Conservation (phyloP, 2,113 vertebrate species). For the Nycticebus coucang region DNA sequence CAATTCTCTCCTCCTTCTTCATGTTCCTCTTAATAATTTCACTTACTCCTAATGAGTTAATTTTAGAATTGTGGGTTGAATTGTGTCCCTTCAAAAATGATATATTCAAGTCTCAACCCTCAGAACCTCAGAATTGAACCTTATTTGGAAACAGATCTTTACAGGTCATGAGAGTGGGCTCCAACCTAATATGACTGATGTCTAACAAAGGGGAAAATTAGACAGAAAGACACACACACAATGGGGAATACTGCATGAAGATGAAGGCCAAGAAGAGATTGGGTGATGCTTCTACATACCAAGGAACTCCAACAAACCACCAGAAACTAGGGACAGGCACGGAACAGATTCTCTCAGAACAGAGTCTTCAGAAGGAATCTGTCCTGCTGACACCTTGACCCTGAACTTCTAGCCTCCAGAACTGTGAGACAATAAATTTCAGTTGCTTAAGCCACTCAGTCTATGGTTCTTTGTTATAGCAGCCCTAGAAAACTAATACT, state of each 20-base stretch:
- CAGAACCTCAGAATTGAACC: not conserved
- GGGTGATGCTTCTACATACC: not conserved
- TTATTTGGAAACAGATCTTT: not conserved
- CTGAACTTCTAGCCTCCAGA: not conserved
- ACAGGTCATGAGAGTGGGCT: not conserved
- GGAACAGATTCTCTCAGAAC: not conserved
- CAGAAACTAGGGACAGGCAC: not conserved
- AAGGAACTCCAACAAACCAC: not conserved
- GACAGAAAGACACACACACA: not conserved
- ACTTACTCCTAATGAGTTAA: not conserved
- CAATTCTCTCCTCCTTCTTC: not conserved
- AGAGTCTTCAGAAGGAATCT: not conserved
- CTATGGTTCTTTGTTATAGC: not conserved
- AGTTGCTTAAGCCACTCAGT: not conserved
- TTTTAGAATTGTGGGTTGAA: not conserved
- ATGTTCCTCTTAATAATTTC: constrained; percentile 4
- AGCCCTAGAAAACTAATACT: not conserved
- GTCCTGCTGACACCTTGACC: not conserved
- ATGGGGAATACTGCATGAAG: not conserved
- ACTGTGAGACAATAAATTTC: not conserved
- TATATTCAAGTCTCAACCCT: not conserved
- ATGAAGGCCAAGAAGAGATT: not conserved
- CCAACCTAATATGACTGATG: not conserved
- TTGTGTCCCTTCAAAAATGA: not conserved
- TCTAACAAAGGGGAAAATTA: not conserved